A percentile compares a stretch with the other conserved stretches of the same genome.
These are phyloP conservation scores for Allophyes oxyacanthae DNA, from an alignment of 2,888 invertebrate species.

Conservation along the genomic window DNA sequence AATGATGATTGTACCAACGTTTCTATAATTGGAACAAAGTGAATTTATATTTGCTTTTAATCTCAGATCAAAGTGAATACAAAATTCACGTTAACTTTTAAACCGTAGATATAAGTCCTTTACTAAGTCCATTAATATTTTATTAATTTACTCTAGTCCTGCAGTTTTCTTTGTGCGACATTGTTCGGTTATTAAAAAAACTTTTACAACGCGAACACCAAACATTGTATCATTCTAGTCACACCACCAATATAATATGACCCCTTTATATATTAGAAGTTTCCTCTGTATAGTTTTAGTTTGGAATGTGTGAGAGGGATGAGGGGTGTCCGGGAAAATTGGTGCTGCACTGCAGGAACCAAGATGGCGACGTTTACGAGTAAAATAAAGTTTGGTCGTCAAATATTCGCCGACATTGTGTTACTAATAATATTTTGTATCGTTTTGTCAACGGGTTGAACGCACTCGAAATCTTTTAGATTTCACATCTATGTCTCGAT, in stretches of 20 bases:
- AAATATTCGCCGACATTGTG: constrained; percentile 22
- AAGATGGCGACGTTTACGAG: constrained; percentile 12
- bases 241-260: constrained; percentile 39
- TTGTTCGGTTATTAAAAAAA: constrained; percentile 33
- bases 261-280: constrained; percentile 28
- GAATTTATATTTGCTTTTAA: background rate
- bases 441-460: constrained; percentile 25
- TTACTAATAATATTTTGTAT: constrained; percentile 28
- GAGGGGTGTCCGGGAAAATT: constrained; percentile 16
- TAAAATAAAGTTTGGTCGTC: constrained; percentile 30
- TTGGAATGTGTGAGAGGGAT: background rate
- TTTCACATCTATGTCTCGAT: constrained; percentile 16
- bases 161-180: constrained; percentile 9
- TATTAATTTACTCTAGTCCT: constrained; percentile 20
- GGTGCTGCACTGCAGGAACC: constrained; percentile 1
- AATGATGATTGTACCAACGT: too few relatives aligned
- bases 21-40: too few relatives aligned
- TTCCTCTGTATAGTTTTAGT: constrained; percentile 13
- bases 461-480: constrained; percentile 7
- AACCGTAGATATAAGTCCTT: constrained; percentile 1
- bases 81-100: constrained; percentile 3
- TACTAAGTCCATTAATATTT: constrained; percentile 9
- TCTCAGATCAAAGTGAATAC: constrained; percentile 11
- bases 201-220: constrained; percentile 36
- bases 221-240: constrained; percentile 51